Conservation (phyloP, 2,888 invertebrate genomes). For the Oscheius sp. region DNA sequence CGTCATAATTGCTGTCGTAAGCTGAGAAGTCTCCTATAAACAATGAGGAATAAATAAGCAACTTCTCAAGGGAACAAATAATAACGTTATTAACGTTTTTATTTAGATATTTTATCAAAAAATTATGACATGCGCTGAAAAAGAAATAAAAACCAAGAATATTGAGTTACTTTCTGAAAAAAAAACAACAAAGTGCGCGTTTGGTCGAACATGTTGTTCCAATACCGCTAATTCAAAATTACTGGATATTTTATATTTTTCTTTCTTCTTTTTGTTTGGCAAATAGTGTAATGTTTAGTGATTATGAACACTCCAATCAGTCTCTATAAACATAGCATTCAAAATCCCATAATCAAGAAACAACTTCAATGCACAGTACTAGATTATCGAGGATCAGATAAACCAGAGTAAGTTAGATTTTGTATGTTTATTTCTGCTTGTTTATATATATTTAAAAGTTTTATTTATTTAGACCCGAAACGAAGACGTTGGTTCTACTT, state of each 20-base stretch:
- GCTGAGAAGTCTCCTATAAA: background rate
- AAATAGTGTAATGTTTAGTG: background rate
- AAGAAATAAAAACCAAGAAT: background rate
- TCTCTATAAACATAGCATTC: background rate
- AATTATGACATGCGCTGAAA: background rate
- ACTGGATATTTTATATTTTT: background rate
- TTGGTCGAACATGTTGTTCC: background rate
- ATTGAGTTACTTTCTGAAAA: background rate
- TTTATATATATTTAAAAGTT: background rate
- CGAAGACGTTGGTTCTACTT: background rate
- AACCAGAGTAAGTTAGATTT: slow-evolving; percentile 1
- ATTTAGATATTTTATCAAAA: too few relatives aligned
- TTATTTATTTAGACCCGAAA: background rate
- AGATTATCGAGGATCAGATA: background rate
- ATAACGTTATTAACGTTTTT: too few relatives aligned
- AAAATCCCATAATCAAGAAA: background rate
- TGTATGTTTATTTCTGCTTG: background rate
- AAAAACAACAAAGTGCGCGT: too few relatives aligned
- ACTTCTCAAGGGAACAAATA: background rate
- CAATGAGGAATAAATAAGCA: background rate
- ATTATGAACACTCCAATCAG: background rate
- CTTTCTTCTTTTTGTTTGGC: background rate
- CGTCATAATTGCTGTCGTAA: background rate
- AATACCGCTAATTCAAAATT: background rate
- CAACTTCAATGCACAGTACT: background rate